A percentile compares a stretch with the other conserved stretches of the same genome.
Evolutionary conservation across 2,113 vertebrate species (phyloP).

Genomic region (Castor canadensis): DNA sequence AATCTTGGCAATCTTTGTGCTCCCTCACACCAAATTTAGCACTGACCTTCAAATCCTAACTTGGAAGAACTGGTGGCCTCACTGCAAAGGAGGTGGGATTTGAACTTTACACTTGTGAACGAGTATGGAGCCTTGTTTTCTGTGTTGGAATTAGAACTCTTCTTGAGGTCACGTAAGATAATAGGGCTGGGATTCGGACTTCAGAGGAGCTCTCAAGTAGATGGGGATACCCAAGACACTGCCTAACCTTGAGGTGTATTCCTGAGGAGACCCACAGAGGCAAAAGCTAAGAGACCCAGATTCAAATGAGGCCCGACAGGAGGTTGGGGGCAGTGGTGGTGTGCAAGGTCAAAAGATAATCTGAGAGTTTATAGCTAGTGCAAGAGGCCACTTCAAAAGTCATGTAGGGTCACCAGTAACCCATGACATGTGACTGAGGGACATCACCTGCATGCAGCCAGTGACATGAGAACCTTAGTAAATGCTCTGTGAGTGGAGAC

Average conservation of each 20-base stretch:
- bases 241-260: background rate
- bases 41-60: background rate
- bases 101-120: background rate
- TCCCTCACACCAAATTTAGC: background rate
- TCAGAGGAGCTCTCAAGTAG: background rate
- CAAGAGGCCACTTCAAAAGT: background rate
- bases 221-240: background rate
- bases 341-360: background rate
- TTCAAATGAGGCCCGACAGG: background rate
- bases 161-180: slow-evolving; percentile 11
- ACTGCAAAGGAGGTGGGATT: background rate
- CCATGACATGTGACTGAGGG: background rate
- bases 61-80: background rate
- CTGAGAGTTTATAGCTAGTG: background rate
- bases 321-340: background rate
- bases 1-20: background rate
- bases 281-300: background rate
- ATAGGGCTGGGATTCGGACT: background rate
- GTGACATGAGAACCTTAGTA: background rate
- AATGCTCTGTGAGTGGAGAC: background rate
- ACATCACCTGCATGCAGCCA: background rate
- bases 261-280: background rate
- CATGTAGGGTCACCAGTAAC: background rate
- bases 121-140: background rate
- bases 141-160: slow-evolving; percentile 20